Conservation (phyloP, 2,113 vertebrate genomes). For the Heterochromis multidens region DNA sequence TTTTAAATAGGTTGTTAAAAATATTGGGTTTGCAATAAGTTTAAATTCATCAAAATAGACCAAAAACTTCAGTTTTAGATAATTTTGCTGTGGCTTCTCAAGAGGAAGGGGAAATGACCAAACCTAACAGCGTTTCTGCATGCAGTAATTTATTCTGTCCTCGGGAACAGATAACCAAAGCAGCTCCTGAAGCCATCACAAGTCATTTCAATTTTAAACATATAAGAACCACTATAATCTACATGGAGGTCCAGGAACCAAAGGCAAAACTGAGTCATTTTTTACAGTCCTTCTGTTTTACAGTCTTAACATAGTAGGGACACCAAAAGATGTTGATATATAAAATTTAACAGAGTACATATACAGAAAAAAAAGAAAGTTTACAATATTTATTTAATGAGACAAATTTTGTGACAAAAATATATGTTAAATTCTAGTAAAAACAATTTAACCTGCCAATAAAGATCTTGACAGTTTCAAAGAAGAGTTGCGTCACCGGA, state of each 20-base stretch:
- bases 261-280: neutral
- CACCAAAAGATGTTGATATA: neutral
- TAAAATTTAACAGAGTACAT: neutral
- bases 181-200: conserved; percentile 13
- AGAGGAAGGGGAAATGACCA: neutral
- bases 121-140: conserved; percentile 4
- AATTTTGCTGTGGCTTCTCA: neutral
- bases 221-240: conserved; percentile 27
- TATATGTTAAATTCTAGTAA: neutral
- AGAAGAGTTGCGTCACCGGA: neutral
- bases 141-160: neutral
- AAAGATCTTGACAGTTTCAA: neutral
- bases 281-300: neutral
- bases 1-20: neutral
- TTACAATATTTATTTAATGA: no score
- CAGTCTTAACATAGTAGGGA: neutral
- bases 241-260: conserved; percentile 3
- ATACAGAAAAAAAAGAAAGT: no score
- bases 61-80: neutral
- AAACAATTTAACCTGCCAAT: neutral
- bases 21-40: neutral
- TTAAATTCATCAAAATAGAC: neutral
- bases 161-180: conserved; percentile 22
- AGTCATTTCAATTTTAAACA: conserved; percentile 25
- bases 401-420: neutral